Evolutionary conservation across 2,888 invertebrate genomes (phyloP), one percentile per base, ranked within the genome.

Genomic region (Mellilla xanthometata): DNA sequence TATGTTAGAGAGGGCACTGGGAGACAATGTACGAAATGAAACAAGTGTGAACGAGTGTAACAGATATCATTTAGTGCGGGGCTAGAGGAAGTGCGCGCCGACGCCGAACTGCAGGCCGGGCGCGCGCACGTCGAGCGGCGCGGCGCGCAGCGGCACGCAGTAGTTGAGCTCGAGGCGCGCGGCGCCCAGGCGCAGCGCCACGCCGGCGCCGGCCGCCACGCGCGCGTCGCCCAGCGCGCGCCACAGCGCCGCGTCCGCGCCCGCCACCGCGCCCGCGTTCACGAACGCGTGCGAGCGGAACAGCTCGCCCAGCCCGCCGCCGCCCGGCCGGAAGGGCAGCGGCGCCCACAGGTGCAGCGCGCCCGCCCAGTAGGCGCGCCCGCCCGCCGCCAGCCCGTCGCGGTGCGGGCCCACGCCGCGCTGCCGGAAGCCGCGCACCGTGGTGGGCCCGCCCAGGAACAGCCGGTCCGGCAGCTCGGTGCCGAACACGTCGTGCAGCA

Each of bases 101-200:
- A 97, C 92, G 28, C 97, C 97, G 72, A 96, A 93, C 84, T 97
- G 96, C 62, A 97, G 91, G 31, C 96, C 95, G 48, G 92, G 91
- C 34, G 92, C 86, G 38, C 91, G 62, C 56, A 80, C 87, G 82
- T 98, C 97, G 8, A 91, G 92, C 39, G 90, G 52, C 91, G 89
- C 54, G 91, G 92, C 32, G 89, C 36, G 83, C 40, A 95, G 65
- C 28, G 99, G 99, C 67, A 95, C 83, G 77, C 96, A 95, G 87
- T 99, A 97, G 91, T 99, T 99, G 39, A 99, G 92, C 91, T 99
- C 99, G 40, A 99, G 91, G 44, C 98, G 92, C n/a, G 97, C 98
- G 52, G 94, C 95, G 92, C 57, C 97, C 44, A 99, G 86, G 53
- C 95, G 93, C 69, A 98, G 90, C 8, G 59, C 61, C 35, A 58